Evolutionary conservation across 2,888 invertebrate genomes (phyloP).

Genomic region (Cancer borealis): DNA sequence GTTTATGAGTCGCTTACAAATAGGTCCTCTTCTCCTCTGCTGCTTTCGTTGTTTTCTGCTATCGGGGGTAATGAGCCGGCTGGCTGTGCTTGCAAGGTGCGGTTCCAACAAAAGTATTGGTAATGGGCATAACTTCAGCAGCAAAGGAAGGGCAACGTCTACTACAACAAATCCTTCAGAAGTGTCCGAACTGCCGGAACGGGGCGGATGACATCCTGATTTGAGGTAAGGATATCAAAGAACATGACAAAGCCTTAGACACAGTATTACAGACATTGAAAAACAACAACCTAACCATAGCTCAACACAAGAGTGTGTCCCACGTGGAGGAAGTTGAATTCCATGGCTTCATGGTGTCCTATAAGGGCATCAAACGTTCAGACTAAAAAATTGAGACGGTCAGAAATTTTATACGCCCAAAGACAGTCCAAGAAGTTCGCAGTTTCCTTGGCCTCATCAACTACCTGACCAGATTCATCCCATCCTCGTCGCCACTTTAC

Average conservation of each 20-base stretch:
- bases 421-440: constrained; percentile 52
- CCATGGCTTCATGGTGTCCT: constrained; percentile 38
- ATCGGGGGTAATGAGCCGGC: too few relatives aligned
- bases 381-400: constrained; percentile 38
- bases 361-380: constrained; percentile 47
- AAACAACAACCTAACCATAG: constrained; percentile 47
- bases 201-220: constrained; percentile 46
- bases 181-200: constrained; percentile 44
- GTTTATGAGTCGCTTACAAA: too few relatives aligned
- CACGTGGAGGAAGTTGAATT: constrained; percentile 49
- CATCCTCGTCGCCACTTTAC: not conserved
- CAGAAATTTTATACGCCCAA: not conserved
- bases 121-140: constrained; percentile 33
- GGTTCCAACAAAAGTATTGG: constrained; percentile 21
- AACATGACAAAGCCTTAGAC: constrained; percentile 45
- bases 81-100: too few relatives aligned
- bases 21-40: too few relatives aligned
- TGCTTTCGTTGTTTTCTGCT: too few relatives aligned
- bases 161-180: constrained; percentile 48
- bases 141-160: constrained; percentile 56
- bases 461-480: constrained; percentile 4
- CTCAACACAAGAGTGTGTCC: constrained; percentile 51
- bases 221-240: constrained; percentile 24
- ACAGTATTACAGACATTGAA: constrained; percentile 35
- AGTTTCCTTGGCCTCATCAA: not conserved